Base-by-base conservation (phyloP, 2,797 vertebrate genomes). In the Crocodylus rhombifer region DNA sequence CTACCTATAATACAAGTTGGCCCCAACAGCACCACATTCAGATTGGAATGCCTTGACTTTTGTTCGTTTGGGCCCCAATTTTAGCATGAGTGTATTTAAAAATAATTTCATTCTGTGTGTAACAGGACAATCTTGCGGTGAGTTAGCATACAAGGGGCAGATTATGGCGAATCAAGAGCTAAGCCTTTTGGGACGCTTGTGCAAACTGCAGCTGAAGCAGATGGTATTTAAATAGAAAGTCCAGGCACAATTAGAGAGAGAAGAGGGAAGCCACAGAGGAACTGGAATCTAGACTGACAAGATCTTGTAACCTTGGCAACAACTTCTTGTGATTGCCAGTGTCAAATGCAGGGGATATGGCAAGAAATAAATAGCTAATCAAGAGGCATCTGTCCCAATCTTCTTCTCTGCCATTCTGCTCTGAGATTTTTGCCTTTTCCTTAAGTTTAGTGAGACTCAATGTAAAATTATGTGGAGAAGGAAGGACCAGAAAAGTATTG, bases 141-240 rank as follows among this genome's bases (percentile, higher is more conserved):
- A 36, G 82, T 88, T 92, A 84, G 89, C 78, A 30, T 73, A 86
- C 86, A 96, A 92, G 94, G 87, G 89, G 63, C 87, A 95, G 90
- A 94, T 95, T 93, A 93, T 42, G 0, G 62, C 82, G 82, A 95
- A 91, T 91, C 86, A 76, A 91, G 91, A 94, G 61, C 36, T 76
- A 91, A 94, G 67, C 64, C 86, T 77, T 91, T 82, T 11, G 96
- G 90, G 91, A 77, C 76, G 80, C 92, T 92, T 96, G 91, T 94
- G 92, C 84, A 96, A 96, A 96, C 92, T 96, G 87, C 93, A 96
- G 84, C 67, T 84, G 86, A 93, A 91, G 84, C 82, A 95, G 93
- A 94, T 96, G 95, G 87, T 93, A 94, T 96, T 97, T 97, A 94
- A 94, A 96, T 80, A 94, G 90, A 95, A 86, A 3, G 55, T 87